phyloP scores from a whole-genome alignment of 2,113 vertebrate genomes.

The Prunella himalayana region DNA sequence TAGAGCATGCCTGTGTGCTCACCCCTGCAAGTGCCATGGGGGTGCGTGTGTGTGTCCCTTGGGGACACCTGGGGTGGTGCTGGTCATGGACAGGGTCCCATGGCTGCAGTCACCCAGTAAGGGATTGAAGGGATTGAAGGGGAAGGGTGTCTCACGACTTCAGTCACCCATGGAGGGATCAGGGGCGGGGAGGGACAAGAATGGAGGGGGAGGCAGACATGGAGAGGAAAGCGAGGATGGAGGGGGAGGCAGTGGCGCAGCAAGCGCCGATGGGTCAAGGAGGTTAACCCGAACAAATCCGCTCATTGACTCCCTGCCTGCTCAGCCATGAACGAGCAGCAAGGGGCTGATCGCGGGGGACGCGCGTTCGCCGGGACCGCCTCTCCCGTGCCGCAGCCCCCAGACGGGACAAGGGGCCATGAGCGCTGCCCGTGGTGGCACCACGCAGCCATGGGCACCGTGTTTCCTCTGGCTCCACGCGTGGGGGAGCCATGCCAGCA shows the following conservation, averaged over 20 bases:
- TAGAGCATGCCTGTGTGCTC: neutral
- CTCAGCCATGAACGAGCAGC: neutral
- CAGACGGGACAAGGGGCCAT: fast-evolving
- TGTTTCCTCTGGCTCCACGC: neutral
- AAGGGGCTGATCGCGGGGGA: neutral
- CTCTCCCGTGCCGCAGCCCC: fast-evolving
- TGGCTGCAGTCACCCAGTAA: neutral
- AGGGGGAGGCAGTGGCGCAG: neutral
- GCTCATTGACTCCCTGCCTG: conserved; percentile 25
- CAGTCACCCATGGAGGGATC: neutral
- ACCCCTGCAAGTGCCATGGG: fast-evolving
- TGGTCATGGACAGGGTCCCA: neutral
- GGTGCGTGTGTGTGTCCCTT: fast-evolving
- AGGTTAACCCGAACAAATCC: conserved; percentile 46
- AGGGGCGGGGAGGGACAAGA: fast-evolving
- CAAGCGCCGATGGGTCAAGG: neutral
- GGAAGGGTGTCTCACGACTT: neutral
- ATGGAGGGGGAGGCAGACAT: neutral
- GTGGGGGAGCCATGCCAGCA: neutral
- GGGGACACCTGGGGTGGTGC: neutral
- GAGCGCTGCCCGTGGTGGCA: fast-evolving
- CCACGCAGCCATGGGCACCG: fast-evolving
- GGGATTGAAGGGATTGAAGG: neutral
- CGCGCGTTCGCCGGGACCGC: fast-evolving
- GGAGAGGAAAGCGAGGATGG: neutral